Evolutionary conservation across 2,888 invertebrate species (phyloP).

Genomic region (Sarcophaga subvicina): DNA sequence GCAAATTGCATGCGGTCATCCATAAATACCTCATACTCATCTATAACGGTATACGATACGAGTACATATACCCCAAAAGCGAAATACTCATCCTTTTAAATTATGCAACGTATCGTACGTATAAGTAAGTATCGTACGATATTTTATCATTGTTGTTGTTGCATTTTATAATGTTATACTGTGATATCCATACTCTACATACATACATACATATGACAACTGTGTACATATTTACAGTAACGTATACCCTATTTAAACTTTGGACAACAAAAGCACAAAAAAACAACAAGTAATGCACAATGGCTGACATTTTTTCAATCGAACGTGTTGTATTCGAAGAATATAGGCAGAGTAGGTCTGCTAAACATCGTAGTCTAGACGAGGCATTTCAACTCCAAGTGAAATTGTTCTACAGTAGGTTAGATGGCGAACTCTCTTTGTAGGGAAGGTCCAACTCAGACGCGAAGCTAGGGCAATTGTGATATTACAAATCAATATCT

Average conservation of each 20-base stretch:
- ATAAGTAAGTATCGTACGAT: no score
- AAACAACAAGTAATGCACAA: no score
- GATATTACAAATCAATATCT: no score
- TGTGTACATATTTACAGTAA: constrained; percentile 2
- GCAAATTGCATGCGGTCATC: constrained; percentile 69
- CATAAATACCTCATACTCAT: constrained; percentile 67
- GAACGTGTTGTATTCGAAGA: no score
- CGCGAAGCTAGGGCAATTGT: no score
- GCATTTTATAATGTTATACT: not conserved
- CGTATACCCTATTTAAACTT: constrained; percentile 9
- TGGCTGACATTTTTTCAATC: no score
- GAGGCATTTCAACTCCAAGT: no score
- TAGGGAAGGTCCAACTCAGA: no score
- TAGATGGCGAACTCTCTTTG: no score
- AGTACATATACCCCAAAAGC: not conserved
- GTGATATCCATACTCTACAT: not conserved
- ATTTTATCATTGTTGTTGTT: not conserved
- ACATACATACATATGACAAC: not conserved
- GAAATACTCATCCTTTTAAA: constrained; percentile 20
- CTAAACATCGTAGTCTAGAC: no score
- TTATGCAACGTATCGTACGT: not conserved
- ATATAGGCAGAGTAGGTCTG: no score
- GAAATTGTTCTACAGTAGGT: no score
- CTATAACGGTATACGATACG: constrained; percentile 27
- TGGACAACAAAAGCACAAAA: not conserved